A percentile compares a stretch with the other conserved stretches of the same genome.
phyloP scores from a whole-genome alignment of 2,888 invertebrate genomes.

The Hofmannophila pseudospretella region DNA sequence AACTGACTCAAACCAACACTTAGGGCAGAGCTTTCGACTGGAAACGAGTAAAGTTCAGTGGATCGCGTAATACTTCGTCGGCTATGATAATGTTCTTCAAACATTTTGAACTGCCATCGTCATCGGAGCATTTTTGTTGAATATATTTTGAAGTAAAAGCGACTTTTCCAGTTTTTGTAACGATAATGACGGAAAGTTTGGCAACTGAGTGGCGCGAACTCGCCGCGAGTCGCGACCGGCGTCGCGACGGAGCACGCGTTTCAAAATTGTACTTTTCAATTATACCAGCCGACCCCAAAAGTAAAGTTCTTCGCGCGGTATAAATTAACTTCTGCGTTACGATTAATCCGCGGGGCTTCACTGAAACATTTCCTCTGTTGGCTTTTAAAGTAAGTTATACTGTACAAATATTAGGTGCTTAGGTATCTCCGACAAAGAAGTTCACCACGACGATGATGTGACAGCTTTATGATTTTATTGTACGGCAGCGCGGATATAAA shows the following conservation, averaged over 20 bases:
- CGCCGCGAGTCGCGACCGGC: too few species aligned
- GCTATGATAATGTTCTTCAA: conserved; percentile 42
- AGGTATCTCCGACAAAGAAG: too few species aligned
- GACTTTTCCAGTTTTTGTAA: conserved; percentile 48
- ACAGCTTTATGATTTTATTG: too few species aligned
- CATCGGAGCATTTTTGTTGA: conserved; percentile 31
- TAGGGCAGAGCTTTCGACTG: conserved; percentile 17
- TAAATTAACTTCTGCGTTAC: conserved; percentile 49
- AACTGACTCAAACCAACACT: conserved; percentile 16
- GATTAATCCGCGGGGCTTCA: conserved; percentile 41
- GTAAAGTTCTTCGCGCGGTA: conserved; percentile 40
- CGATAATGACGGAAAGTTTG: conserved; percentile 45
- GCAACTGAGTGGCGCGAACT: conserved; percentile 27
- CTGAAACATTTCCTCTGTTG: conserved; percentile 31
- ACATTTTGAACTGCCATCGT: conserved; percentile 23
- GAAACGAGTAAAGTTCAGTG: conserved; percentile 39
- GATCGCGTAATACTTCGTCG: conserved; percentile 39
- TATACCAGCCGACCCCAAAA: conserved; percentile 41
- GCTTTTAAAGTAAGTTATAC: too few species aligned
- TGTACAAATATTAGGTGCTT: not conserved
- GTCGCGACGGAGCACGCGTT: conserved; percentile 29
- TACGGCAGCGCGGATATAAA: too few species aligned
- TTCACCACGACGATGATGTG: too few species aligned
- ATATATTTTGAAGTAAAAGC: conserved; percentile 32
- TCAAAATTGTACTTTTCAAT: conserved; percentile 54